Evolutionary conservation across 2,888 invertebrate genomes (phyloP), one percentile per base, ranked within the genome.

Genomic region (Dasysyrphus albostriatus): DNA sequence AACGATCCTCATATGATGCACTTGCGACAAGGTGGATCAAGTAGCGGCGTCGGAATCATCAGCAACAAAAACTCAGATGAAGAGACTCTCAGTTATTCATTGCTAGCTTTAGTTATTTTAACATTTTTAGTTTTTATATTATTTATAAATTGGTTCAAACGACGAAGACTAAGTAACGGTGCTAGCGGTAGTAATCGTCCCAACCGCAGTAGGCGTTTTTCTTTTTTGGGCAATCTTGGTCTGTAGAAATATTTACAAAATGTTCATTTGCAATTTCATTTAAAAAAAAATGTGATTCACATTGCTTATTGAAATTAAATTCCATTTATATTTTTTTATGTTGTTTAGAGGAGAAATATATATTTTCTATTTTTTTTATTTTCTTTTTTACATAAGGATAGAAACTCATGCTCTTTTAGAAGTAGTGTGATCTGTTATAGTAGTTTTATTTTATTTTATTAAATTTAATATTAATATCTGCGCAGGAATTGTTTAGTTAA

Each of bases 61-160:
- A 77, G 69, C 73, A 80, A 69, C 37, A 88, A 82, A 73, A 82
- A 75, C 47, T 85, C 82, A 67, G 88, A 89, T 54, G 89, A 89
- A 58, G 89, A 89, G 83, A 89, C 89, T 70, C 89, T 90, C 56
- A 88, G 87, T 81, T 88, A 89, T 76, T 89, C 90, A 59, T 87
- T 89, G 83, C 77, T 89, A 87, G 83, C 77, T 69, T 88, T 90
- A 89, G 79, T 89, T 88, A 76, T 89, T 83, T 89, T 89, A 88
- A 90, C 90, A 76, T 88, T 89, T 67, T 76, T 89, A 88, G 89
- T 90, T 88, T 89, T 90, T 85, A 88, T 89, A 6, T 75, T 90
- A 87, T 90, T 89, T 84, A 88, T 90, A 81, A 90, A 89, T 88
- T 90, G 90, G 89, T 89, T 89, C 79, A 88, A 88, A 73, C 88